Base-by-base conservation (phyloP, 1,140 invertebrate genomes). In the Meteorus sp. region DNA sequence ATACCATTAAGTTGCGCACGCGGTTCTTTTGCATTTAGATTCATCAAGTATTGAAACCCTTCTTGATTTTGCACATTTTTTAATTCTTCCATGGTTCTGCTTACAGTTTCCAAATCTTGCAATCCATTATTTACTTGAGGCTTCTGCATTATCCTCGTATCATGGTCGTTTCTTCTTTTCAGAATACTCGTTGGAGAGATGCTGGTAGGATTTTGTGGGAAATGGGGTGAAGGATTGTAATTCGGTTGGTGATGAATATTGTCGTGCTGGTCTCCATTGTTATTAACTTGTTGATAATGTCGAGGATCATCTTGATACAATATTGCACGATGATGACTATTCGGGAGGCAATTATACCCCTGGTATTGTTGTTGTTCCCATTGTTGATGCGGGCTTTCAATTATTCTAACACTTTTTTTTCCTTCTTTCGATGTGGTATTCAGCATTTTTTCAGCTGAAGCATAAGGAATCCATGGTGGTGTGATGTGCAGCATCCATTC, bases 401-500 rank as follows among this genome's bases (percentile, higher is more conserved):
- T 25, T n/a, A 37, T 35, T 33, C 23, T 33, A 3, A 33, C 48
- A 19, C 1, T 11, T 39, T 35, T 50, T 31, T 60, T 1, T 57
- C 22, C 17, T 25, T 17, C 11, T 22, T 56, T 56, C 8, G 17
- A 35, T 37, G n/a, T n/a, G n/a, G n/a, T 3, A 17, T 59, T 20
- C 11, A 27, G 51, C 29, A 67, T 35, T 43, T 52, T 69, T 22
- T 70, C 64, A 5, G 69, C 13, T 7, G 67, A 63, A 6, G 48
- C 27, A 11, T 70, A 72, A 13, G 74, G 60, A n/a, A 72, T 59
- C 5, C 65, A 54, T 3, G 67, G 51, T 3, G 74, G 74, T 0
- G 74, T 75, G 1, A 75, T 63, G 8, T 70, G 71, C 4, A 58
- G 5, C 74, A 75, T 75, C 74, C 74, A 75, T 8, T 74, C 70